Evolutionary conservation across 2,797 vertebrate species (phyloP), one percentile per base, ranked within the genome.

Genomic region (Austrolebias charrua): DNA sequence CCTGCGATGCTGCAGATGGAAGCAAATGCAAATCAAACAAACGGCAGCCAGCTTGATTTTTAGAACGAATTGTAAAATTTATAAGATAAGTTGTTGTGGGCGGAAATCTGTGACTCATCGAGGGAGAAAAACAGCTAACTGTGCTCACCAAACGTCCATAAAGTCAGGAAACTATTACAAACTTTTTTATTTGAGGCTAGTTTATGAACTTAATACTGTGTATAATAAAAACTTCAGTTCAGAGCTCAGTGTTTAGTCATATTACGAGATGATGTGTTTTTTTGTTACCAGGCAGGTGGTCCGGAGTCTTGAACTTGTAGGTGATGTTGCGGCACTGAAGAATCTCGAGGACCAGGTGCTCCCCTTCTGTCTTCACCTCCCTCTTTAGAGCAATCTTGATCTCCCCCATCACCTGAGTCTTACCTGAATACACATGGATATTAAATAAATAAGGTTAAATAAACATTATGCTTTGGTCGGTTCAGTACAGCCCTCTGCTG

Each of bases 261-360:
- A 28, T 31, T 46, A 2, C 4, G 16, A 44, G 16, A n/a, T 51
- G 3, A 29, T 12, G 24, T 50, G 16, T 40, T 1, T 20, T n/a
- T 43, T 38, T 7, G 35, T 63, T 94, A 98, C 98, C 98, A 90
- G 98, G 98, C 82, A 99, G 93, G 82, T 99, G 96, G 90, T 99
- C 97, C 48, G 97, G 95, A 84, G 92, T 91, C 90, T 99, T 99
- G 91, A 99, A 99, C 88, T 98, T 99, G 86, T 97, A 99, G 71
- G 97, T 99, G 84, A 99, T 99, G 87, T 99, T 99, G 86, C 97
- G 96, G 89, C 98, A 99, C 46, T 99, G 98, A 69, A 99, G 95
- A 54, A 99, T 96, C 91, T 99, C 98, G 64, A 99, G 94, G 71
- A 96, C 94, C 56, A 99, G 87, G 40, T 98, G 94, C 69, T 99